A percentile compares a stretch with the other conserved stretches of the same genome.
phyloP scores from a whole-genome alignment of 2,797 vertebrate species.

The Acridotheres tristis region DNA sequence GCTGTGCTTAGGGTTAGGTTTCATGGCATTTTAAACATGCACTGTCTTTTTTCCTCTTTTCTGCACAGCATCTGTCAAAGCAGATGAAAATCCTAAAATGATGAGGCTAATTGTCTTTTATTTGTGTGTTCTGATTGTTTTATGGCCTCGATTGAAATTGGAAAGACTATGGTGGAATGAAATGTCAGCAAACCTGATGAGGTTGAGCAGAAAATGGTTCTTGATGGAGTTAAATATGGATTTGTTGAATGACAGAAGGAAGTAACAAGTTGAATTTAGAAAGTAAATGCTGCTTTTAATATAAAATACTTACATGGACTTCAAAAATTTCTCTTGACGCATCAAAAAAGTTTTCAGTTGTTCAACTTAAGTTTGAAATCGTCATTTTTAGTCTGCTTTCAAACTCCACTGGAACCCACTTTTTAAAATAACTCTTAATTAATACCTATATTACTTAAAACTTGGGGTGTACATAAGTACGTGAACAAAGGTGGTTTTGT shows the following conservation, averaged over 20 bases:
- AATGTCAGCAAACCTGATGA: neutral
- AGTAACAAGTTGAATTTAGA: neutral
- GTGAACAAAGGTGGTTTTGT: neutral
- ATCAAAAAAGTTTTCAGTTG: neutral
- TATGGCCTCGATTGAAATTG: neutral
- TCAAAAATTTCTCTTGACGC: neutral
- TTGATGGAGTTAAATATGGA: neutral
- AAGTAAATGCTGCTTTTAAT: neutral
- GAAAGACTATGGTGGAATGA: neutral
- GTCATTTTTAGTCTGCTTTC: neutral
- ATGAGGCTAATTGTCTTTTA: neutral
- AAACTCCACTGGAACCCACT: neutral
- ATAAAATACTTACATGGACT: neutral
- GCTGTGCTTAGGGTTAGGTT: neutral
- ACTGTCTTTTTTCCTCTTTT: neutral
- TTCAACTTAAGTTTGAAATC: rapidly evolving
- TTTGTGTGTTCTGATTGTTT: neutral
- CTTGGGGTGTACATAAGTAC: rapidly evolving
- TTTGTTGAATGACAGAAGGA: neutral
- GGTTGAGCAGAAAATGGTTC: neutral
- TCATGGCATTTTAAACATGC: neutral
- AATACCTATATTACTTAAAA: neutral
- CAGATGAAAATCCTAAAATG: neutral
- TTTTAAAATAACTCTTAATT: neutral
- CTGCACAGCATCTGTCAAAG: neutral